Conservation (phyloP, 2,888 invertebrate species). For the Aromia moschata region DNA sequence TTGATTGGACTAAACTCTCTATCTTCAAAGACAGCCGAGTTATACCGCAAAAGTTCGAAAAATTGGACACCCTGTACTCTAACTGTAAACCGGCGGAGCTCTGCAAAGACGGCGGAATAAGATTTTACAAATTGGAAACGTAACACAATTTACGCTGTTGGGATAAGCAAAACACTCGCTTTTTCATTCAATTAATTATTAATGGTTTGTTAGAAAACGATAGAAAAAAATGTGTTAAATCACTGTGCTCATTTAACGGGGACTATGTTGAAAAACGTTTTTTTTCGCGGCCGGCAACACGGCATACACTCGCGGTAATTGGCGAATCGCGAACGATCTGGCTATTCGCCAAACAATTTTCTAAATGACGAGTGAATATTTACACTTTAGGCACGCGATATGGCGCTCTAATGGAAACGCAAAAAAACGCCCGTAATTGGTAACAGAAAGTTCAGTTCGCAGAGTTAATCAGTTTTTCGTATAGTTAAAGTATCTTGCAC, state of each 20-base stretch:
- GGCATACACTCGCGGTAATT: not conserved
- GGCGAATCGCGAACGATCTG: not conserved
- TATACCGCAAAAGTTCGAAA: too few species aligned
- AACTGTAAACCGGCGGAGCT: too few species aligned
- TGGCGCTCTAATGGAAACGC: too few species aligned
- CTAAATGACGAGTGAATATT: not conserved
- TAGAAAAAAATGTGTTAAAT: not conserved
- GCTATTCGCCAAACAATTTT: not conserved
- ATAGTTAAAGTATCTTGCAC: too few species aligned
- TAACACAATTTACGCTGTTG: not conserved
- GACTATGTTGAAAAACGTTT: not conserved
- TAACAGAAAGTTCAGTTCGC: too few species aligned
- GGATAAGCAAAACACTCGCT: not conserved
- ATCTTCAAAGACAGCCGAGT: too few species aligned
- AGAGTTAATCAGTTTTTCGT: too few species aligned
- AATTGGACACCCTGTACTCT: too few species aligned
- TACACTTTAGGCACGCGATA: too few species aligned
- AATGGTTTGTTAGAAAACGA: not conserved
- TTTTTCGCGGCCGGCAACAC: not conserved
- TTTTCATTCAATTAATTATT: conserved; percentile 2
- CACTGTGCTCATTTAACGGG: not conserved
- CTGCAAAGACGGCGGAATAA: too few species aligned
- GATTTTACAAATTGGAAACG: not conserved
- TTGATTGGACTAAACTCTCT: too few species aligned
- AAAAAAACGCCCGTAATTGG: too few species aligned